These are phyloP conservation scores for Bombus huntii DNA, from an alignment of 1,140 invertebrate genomes.

Conservation along the genomic window DNA sequence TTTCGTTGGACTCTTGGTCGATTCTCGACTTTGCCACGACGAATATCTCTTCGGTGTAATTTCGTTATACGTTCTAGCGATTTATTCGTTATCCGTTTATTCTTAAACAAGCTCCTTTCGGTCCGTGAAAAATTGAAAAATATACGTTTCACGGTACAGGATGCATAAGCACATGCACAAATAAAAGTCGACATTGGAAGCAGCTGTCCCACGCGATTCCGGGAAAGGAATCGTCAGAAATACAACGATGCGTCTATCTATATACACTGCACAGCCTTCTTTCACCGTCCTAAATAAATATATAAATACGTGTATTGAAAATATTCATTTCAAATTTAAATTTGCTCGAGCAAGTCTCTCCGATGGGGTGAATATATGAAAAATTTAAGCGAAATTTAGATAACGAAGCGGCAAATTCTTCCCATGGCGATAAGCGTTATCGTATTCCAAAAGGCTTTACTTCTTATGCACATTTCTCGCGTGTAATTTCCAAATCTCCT, in stretches of 20 bases:
- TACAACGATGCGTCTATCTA: conserved; percentile 43
- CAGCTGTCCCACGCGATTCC: conserved; percentile 65
- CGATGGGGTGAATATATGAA: background rate
- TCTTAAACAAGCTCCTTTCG: background rate
- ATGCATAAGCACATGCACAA: conserved; percentile 27
- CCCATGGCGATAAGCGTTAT: background rate
- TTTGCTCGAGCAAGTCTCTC: background rate
- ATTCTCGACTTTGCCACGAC: background rate
- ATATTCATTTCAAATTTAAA: background rate
- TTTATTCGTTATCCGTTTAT: background rate
- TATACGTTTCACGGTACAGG: conserved; percentile 2
- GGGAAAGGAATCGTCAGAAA: conserved; percentile 57
- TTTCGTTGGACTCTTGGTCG: no score
- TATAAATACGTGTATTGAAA: conserved; percentile 17
- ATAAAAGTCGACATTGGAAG: conserved; percentile 49
- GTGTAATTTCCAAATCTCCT: background rate
- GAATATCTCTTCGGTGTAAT: no score
- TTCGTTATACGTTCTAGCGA: no score
- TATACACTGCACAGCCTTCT: conserved; percentile 23
- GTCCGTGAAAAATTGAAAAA: background rate
- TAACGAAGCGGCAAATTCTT: background rate
- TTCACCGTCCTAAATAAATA: conserved; percentile 47
- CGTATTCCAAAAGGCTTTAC: no score
- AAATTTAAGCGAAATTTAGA: conserved; percentile 20
- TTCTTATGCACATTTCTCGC: background rate